Percentiles rank a stretch among this genome's conserved stretches.
phyloP scores from a whole-genome alignment of 2,797 vertebrate genomes.

The Geotrypetes seraphini region DNA sequence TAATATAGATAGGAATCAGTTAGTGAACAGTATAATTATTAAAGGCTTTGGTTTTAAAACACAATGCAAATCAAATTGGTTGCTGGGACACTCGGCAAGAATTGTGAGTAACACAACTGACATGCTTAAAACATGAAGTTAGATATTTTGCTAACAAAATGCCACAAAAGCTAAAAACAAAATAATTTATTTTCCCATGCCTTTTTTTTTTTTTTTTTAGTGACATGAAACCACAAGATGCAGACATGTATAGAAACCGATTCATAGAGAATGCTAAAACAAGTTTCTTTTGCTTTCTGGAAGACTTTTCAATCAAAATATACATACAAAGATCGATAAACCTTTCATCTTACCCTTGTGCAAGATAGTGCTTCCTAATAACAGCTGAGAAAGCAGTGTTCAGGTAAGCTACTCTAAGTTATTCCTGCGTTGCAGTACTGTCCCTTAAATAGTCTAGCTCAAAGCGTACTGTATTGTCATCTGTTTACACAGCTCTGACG shows the following conservation, averaged over 20 bases:
- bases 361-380: not conserved
- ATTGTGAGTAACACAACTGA: too few species aligned
- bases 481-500: constrained; percentile 40
- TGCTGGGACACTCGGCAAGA: too few species aligned
- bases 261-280: not conserved
- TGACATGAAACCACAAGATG: not conserved
- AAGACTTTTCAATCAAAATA: not conserved
- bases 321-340: not conserved
- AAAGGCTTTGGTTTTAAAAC: too few species aligned
- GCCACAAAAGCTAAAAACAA: too few species aligned
- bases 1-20: too few species aligned
- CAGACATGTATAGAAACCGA: not conserved
- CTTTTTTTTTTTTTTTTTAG: too few species aligned
- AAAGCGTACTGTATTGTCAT: constrained; percentile 8
- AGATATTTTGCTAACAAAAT: too few species aligned
- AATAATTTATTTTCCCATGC: too few species aligned
- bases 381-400: not conserved
- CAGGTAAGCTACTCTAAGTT: not conserved
- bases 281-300: not conserved
- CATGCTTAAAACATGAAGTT: too few species aligned
- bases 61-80: too few species aligned
- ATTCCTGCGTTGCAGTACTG: not conserved
- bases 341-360: constrained; percentile 12
- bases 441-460: constrained; percentile 43
- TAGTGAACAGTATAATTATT: too few species aligned